A percentile compares a stretch with the other conserved stretches of the same genome.
phyloP scores from a whole-genome alignment of 1,140 invertebrate species.

The Atta colombica region DNA sequence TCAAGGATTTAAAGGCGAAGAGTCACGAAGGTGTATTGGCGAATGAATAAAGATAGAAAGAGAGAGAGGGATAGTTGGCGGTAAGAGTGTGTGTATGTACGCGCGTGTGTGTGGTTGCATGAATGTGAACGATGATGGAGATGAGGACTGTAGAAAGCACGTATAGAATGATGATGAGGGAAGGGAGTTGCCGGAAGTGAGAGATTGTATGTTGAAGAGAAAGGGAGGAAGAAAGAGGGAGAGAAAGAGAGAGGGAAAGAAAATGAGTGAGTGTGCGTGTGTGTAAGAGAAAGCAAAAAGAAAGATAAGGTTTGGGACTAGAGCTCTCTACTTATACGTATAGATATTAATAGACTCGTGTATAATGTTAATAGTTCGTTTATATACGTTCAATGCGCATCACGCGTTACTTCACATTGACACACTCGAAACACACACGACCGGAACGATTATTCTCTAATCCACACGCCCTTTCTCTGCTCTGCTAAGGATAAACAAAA shows the following conservation, averaged over 20 bases:
- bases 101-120: constrained; percentile 28
- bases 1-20: constrained; percentile 64
- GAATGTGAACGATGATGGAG: constrained; percentile 32
- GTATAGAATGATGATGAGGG: constrained; percentile 36
- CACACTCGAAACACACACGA: constrained; percentile 65
- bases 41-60: constrained; percentile 58
- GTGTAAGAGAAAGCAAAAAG: constrained; percentile 20
- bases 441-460: constrained; percentile 60
- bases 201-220: constrained; percentile 19
- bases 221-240: constrained; percentile 1
- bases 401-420: constrained; percentile 73
- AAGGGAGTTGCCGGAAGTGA: constrained; percentile 57
- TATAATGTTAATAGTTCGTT: constrained; percentile 79
- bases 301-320: constrained; percentile 64
- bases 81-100: constrained; percentile 49
- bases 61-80: constrained; percentile 45
- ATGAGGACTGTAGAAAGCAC: constrained; percentile 49
- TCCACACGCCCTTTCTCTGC: constrained; percentile 67
- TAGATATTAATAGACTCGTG: constrained; percentile 77
- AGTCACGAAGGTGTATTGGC: constrained; percentile 33
- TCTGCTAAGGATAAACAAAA: constrained; percentile 51
- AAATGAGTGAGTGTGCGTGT: not conserved
- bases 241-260: not conserved
- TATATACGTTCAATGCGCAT: constrained; percentile 73
- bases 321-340: constrained; percentile 79